phyloP scores from a whole-genome alignment of 2,888 invertebrate species.

The Frankliniella intonsa region DNA sequence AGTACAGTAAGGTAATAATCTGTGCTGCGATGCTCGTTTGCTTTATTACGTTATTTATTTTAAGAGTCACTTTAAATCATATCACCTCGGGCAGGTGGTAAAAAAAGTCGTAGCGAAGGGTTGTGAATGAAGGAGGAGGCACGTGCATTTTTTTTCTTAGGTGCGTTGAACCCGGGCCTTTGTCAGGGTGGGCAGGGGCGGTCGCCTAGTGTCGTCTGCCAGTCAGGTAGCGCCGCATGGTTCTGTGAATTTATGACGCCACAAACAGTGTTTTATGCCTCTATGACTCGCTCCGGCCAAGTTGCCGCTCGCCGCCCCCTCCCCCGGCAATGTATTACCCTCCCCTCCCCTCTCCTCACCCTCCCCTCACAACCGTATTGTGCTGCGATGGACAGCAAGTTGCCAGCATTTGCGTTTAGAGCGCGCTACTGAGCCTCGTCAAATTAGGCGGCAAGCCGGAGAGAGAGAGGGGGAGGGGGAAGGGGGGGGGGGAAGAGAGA shows the following conservation, averaged over 20 bases:
- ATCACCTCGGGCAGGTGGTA: too few relatives aligned
- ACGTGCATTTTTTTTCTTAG: too few relatives aligned
- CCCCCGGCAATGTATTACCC: background rate
- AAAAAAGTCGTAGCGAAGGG: too few relatives aligned
- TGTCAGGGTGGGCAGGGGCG: background rate
- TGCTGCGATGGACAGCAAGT: too few relatives aligned
- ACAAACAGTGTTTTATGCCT: background rate
- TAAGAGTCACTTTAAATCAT: too few relatives aligned
- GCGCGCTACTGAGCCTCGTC: too few relatives aligned
- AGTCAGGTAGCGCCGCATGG: background rate
- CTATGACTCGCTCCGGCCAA: background rate
- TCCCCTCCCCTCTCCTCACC: background rate
- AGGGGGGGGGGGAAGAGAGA: background rate
- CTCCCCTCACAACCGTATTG: background rate
- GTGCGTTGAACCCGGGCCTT: too few relatives aligned
- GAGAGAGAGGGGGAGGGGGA: background rate
- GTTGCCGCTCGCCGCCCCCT: background rate
- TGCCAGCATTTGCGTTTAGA: too few relatives aligned
- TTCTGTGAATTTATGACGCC: constrained; percentile 1
- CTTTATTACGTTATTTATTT: too few relatives aligned
- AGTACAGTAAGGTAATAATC: too few relatives aligned
- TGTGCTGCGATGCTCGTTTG: too few relatives aligned
- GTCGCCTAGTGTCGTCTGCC: background rate
- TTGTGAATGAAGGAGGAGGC: too few relatives aligned
- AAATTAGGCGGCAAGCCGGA: background rate